Evolutionary conservation across 2,797 vertebrate genomes (phyloP).

Genomic region (Sebastes elongatus): DNA sequence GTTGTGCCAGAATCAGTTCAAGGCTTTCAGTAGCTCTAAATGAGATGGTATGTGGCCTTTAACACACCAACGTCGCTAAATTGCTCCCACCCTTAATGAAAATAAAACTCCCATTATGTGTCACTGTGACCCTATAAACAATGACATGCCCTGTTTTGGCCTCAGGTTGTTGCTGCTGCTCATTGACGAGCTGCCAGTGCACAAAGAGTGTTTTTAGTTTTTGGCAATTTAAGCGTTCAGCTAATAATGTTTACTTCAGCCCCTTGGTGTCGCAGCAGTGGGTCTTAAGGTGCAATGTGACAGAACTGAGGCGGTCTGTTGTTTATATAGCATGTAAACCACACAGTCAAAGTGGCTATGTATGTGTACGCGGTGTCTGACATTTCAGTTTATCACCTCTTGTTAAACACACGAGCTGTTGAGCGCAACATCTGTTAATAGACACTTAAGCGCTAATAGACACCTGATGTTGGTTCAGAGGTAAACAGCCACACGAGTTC

Average conservation of each 20-base stretch:
- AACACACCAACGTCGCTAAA: neutral
- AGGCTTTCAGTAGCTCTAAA: neutral
- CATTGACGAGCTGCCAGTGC: neutral
- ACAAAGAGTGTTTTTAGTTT: constrained; percentile 4
- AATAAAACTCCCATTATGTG: neutral
- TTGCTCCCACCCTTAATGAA: neutral
- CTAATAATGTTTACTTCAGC: neutral
- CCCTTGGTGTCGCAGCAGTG: neutral
- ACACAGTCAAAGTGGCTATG: neutral
- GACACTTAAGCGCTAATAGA: constrained; percentile 19
- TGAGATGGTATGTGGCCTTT: neutral
- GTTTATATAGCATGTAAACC: constrained; percentile 16
- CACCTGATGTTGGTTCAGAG: constrained; percentile 20
- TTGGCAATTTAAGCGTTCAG: neutral
- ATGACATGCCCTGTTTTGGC: constrained; percentile 1
- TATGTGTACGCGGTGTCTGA: neutral
- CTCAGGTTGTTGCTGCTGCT: neutral
- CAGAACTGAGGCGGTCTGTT: neutral
- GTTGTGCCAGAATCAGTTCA: neutral
- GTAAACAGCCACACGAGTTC: neutral
- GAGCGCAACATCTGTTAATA: constrained; percentile 34
- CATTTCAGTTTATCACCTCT: constrained; percentile 22
- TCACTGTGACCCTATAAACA: neutral
- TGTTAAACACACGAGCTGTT: constrained; percentile 43
- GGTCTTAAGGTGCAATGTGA: constrained; percentile 14